Evolutionary conservation across 2,113 vertebrate species (phyloP), one percentile per base, ranked within the genome.

Genomic region (Varanus salvator): DNA sequence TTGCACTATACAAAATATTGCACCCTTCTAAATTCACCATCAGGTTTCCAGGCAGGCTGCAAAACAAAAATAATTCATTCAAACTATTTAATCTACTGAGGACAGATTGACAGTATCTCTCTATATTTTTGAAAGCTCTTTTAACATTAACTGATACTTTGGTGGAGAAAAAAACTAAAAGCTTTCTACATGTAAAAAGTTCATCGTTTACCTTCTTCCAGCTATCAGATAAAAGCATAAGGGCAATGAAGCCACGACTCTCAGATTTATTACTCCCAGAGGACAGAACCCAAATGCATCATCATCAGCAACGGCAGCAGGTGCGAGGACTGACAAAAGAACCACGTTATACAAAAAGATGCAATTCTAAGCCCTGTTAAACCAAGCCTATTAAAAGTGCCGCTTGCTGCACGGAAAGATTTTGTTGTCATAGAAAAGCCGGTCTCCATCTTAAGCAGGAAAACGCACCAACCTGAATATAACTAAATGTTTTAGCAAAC

Each of bases 401-500:
- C 76, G 89, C 88, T 93, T 87, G 69, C 76, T 23, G 80, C 90
- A 85, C 0, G 91, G 90, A 76, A 95, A 93, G 82, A 9, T 25
- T 92, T 68, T 76, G 85, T 29, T 11, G 38, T 92, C 93, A 89
- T 52, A 1, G 50, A 89, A 85, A 90, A 89, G 66, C 6, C 4
- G 25, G 77, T 17, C 52, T 89, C 60, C 1, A 1, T n/a, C 19
- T 3, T 57, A 84, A 64, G 44, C 25, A 14, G 34, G 96, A 92
- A 96, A 97, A 92, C 92, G 91, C 87, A 86, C 87, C 92, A 96
- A 93, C 11, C 7, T 93, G 85, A 83, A 89, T 74, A 92, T 76
- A 92, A 89, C 94, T 94, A 96, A 96, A 97, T 96, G 96, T 94
- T 97, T 97, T 96, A 97, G 96, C 97, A 97, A 97, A 97, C 96